These are phyloP conservation scores for Rhogogaster chlorosoma DNA, from an alignment of 2,888 invertebrate genomes.

Conservation along the genomic window DNA sequence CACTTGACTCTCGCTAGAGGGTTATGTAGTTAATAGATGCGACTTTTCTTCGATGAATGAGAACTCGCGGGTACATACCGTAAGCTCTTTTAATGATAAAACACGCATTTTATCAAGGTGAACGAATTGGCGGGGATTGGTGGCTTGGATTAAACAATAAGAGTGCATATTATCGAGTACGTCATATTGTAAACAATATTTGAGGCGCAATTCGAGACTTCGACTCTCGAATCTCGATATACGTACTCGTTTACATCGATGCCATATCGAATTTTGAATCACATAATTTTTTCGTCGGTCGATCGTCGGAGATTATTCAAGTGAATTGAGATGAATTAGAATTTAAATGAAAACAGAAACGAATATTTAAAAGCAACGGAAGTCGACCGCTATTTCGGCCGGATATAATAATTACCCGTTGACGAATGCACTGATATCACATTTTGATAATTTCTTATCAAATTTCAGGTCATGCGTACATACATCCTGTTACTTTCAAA, in stretches of 20 bases:
- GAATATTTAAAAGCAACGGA: no score
- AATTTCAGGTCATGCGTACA: neutral
- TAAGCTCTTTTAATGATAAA: neutral
- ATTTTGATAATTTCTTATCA: neutral
- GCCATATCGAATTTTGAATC: neutral
- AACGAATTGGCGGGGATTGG: neutral
- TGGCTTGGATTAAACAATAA: neutral
- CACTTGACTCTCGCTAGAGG: neutral
- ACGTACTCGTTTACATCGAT: neutral
- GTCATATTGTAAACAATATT: constrained; percentile 18
- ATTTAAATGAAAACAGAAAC: neutral
- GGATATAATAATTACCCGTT: neutral
- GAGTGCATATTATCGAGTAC: neutral
- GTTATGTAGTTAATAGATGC: neutral
- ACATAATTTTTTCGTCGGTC: neutral
- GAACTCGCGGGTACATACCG: neutral
- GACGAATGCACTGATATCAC: neutral
- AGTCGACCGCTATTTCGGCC: neutral
- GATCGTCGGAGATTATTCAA: neutral
- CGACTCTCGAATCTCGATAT: neutral
- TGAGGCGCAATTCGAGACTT: neutral
- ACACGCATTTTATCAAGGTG: neutral
- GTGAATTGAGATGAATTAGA: neutral
- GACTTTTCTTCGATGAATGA: neutral
- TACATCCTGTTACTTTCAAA: neutral